Percentiles rank a stretch among this genome's conserved stretches.
Evolutionary conservation across 2,797 vertebrate genomes (phyloP).

Genomic region (Ctenochaetus hawaiiensis): DNA sequence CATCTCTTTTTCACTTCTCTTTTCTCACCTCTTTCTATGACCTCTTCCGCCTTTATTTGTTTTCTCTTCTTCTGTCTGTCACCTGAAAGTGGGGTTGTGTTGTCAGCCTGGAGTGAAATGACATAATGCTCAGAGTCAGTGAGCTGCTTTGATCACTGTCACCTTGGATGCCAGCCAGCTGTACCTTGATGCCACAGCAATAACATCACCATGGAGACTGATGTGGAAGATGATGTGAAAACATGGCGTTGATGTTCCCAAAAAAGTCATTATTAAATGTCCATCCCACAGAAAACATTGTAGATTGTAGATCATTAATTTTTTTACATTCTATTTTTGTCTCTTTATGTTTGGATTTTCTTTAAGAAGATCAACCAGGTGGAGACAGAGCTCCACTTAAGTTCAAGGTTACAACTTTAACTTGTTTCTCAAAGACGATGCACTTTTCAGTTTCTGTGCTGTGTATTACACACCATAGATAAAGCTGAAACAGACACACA

Average conservation of each 20-base stretch:
- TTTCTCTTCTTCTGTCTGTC: slow-evolving; percentile 25
- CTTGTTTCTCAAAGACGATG: too few relatives aligned
- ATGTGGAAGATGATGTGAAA: slow-evolving; percentile 41
- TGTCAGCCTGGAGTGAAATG: slow-evolving; percentile 56
- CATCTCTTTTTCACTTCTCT: background rate
- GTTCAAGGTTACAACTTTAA: background rate
- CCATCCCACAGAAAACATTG: background rate
- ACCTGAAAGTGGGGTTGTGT: slow-evolving; percentile 36
- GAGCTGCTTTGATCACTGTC: slow-evolving; percentile 53
- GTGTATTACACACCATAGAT: background rate
- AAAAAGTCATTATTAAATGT: slow-evolving; percentile 1
- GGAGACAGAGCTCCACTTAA: background rate
- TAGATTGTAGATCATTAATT: background rate
- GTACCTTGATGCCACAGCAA: slow-evolving; percentile 32
- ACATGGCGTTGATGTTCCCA: background rate
- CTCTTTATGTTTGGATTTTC: background rate
- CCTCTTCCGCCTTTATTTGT: slow-evolving; percentile 12
- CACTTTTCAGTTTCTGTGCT: background rate
- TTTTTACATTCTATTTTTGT: background rate
- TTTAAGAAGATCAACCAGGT: background rate
- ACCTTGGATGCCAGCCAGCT: slow-evolving; percentile 55
- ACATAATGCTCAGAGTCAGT: slow-evolving; percentile 45
- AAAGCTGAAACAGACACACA: background rate
- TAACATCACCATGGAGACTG: slow-evolving; percentile 33
- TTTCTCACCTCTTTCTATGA: background rate